A percentile compares a stretch with the other conserved stretches of the same genome.
These are phyloP conservation scores for Hypomecis punctinalis DNA, from an alignment of 2,888 invertebrate species.

Conservation along the genomic window DNA sequence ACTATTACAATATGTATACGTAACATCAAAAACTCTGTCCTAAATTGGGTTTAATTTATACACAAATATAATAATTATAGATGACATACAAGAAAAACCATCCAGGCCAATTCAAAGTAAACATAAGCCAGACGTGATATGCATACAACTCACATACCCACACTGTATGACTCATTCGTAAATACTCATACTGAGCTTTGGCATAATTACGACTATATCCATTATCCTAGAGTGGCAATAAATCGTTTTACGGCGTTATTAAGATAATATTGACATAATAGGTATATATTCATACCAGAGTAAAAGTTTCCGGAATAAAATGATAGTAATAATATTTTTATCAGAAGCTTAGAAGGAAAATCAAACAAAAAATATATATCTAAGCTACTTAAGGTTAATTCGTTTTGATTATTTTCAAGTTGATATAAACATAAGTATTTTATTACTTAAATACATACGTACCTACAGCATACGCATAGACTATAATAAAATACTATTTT, in stretches of 20 bases:
- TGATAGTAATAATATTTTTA: background rate
- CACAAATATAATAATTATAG: background rate
- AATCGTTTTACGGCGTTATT: constrained; percentile 23
- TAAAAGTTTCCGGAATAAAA: constrained; percentile 10
- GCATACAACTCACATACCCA: constrained; percentile 12
- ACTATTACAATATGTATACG: too few relatives aligned
- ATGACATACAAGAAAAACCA: constrained; percentile 7
- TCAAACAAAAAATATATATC: background rate
- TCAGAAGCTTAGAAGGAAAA: constrained; percentile 14
- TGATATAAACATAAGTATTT: too few relatives aligned
- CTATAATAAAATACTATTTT: too few relatives aligned
- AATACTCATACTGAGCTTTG: constrained; percentile 16
- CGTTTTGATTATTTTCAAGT: too few relatives aligned
- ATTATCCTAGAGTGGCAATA: constrained; percentile 23
- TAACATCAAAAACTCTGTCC: too few relatives aligned
- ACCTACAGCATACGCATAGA: too few relatives aligned
- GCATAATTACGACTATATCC: constrained; percentile 18
- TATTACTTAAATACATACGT: too few relatives aligned
- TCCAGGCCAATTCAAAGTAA: constrained; percentile 16
- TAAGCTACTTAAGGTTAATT: background rate
- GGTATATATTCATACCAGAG: background rate
- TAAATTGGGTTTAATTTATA: background rate
- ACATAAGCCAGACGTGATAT: constrained; percentile 22
- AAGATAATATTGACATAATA: constrained; percentile 23
- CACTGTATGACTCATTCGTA: constrained; percentile 18